Evolutionary conservation across 1,140 invertebrate genomes (phyloP).

Genomic region (Sinella curviseta): DNA sequence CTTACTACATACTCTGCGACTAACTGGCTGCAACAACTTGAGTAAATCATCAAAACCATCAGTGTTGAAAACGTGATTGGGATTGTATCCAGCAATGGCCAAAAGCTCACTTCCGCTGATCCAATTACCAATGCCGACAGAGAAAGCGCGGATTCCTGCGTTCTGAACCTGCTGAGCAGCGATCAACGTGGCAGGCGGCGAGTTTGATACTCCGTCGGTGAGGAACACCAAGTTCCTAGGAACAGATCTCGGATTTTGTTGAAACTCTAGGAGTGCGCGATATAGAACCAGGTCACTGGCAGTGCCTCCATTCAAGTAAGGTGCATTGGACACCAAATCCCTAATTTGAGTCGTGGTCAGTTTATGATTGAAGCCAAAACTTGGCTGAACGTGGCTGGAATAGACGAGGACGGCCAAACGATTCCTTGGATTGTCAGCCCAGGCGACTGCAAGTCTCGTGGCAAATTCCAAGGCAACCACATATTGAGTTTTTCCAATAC

Average conservation of each 20-base stretch:
- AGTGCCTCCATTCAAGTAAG: neutral
- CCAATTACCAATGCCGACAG: neutral
- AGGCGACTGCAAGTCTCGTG: neutral
- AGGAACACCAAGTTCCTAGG: constrained; percentile 6
- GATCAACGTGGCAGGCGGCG: neutral
- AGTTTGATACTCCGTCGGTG: constrained; percentile 5
- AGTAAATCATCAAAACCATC: neutral
- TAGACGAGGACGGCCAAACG: neutral
- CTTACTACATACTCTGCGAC: neutral
- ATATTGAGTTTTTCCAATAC: neutral
- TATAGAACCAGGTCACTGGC: neutral
- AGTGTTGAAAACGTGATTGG: neutral
- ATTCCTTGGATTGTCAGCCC: neutral
- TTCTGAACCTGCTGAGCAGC: neutral
- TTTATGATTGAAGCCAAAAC: neutral
- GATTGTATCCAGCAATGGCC: neutral
- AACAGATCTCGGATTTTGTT: neutral
- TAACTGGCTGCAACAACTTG: neutral
- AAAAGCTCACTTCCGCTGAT: neutral
- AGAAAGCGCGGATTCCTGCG: neutral
- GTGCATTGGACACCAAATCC: neutral
- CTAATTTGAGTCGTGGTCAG: neutral
- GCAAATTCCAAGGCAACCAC: neutral
- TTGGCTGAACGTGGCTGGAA: neutral
- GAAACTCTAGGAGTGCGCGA: neutral